Base-by-base conservation (phyloP, 2,113 vertebrate species). In the Sitta europaea region DNA sequence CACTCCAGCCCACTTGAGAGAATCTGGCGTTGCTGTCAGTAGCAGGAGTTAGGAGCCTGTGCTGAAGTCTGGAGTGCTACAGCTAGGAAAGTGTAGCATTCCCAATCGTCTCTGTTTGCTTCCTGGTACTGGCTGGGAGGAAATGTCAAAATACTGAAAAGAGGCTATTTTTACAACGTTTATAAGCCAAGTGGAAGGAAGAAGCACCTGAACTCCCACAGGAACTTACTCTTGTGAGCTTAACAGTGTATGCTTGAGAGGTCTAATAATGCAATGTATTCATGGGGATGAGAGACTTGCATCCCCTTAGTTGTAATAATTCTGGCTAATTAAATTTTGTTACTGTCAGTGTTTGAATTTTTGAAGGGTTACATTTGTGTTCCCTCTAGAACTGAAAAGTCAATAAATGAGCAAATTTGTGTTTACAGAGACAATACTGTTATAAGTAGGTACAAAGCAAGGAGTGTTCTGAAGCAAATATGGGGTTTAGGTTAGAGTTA, bases 61-160 rank as follows among this genome's bases (percentile, higher is more conserved):
- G 20, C 17, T 31, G 35, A 68, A 23, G 14, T 77, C 63, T 71
- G 35, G 35, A 59, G 28, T 79, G 20, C 61, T 73, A 33, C 45
- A 47, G 15, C 33, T 38, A 6, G 33, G 42, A 28, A 17, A 20
- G 14, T 18, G 53, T 57, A 57, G 35, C n/a, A 48, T 88, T 73
- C 47, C 67, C 21, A 10, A 36, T 91, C 35, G 33, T 78, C 14
- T 90, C 59, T 81, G 6, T 68, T 74, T 90, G 35, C 91, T 94
- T 93, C 42, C 63, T 88, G 24, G 19, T 96, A 68, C 55, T 94
- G 66, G 6, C 62, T 89, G 55, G 35, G 73, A 94, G 86, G 57
- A 94, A 90, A 75, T 31, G 29, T 76, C 57, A 71, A 77, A 91
- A 94, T 80, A 38, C 62, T 90, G 77, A 62, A 90, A 93, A 86